phyloP scores from a whole-genome alignment of 2,797 vertebrate species.

The Sebastes cheni region DNA sequence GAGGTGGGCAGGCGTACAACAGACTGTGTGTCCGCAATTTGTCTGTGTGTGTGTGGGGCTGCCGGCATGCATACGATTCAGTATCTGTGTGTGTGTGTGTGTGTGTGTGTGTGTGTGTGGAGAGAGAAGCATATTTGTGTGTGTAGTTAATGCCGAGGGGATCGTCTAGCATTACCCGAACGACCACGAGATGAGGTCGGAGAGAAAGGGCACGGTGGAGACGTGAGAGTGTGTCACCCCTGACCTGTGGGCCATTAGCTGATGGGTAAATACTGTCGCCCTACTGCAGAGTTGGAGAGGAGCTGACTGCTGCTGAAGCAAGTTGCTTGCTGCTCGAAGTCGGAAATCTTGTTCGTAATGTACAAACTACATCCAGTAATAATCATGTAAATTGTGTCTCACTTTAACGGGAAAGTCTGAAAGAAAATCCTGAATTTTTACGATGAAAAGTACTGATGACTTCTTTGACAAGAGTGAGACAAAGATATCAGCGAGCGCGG shows the following conservation, averaged over 20 bases:
- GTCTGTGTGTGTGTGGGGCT: background rate
- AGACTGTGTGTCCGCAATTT: background rate
- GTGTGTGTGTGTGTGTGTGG: background rate
- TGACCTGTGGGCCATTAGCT: slow-evolving; percentile 66
- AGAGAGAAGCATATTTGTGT: slow-evolving; percentile 7
- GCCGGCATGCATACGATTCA: background rate
- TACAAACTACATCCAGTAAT: background rate
- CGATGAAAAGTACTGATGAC: background rate
- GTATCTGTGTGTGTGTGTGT: background rate
- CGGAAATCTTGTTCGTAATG: background rate
- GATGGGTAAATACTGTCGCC: slow-evolving; percentile 61
- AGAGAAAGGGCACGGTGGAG: slow-evolving; percentile 51
- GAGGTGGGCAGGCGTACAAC: background rate
- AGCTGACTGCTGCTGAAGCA: slow-evolving; percentile 26
- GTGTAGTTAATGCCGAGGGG: slow-evolving; percentile 43
- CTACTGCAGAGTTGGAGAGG: slow-evolving; percentile 8
- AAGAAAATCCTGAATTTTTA: background rate
- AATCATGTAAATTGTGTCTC: background rate
- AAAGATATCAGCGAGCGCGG: background rate
- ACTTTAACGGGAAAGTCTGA: background rate
- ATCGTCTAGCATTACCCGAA: slow-evolving; percentile 47
- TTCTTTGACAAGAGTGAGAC: background rate
- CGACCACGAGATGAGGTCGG: slow-evolving; percentile 55
- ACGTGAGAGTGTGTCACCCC: slow-evolving; percentile 48
- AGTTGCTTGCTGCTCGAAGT: background rate